These are phyloP conservation scores for Nebria salina DNA, from an alignment of 2,888 invertebrate genomes.

Conservation along the genomic window DNA sequence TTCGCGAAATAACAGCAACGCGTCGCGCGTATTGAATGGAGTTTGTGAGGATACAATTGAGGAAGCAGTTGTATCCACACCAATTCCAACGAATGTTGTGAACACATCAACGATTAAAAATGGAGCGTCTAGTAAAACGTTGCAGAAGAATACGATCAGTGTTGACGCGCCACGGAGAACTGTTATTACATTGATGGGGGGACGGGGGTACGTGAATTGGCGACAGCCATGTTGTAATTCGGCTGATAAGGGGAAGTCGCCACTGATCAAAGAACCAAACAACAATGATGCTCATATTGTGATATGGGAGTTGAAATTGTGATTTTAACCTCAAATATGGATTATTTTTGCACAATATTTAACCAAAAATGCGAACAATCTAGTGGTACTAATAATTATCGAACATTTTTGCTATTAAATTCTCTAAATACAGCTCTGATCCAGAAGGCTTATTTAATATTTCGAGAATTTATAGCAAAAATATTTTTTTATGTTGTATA, in stretches of 20 bases:
- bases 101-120: conserved; percentile 51
- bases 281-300: conserved; percentile 89
- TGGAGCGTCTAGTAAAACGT: conserved; percentile 48
- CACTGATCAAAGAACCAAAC: conserved; percentile 73
- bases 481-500: not conserved
- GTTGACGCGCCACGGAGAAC: conserved; percentile 72
- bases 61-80: conserved; percentile 55
- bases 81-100: conserved; percentile 47
- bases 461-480: not conserved
- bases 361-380: not conserved
- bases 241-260: conserved; percentile 64
- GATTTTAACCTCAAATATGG: conserved; percentile 55
- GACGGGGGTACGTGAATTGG: conserved; percentile 89
- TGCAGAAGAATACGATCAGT: conserved; percentile 54
- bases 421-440: not conserved
- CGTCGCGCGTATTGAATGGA: conserved; percentile 70
- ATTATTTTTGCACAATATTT: conserved; percentile 1
- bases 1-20: conserved; percentile 79
- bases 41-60: conserved; percentile 56
- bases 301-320: conserved; percentile 89
- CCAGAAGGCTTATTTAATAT: not conserved
- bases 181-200: conserved; percentile 86
- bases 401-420: not conserved
- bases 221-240: conserved; percentile 75
- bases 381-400: not conserved